Percentiles rank a stretch among this genome's conserved stretches.
Evolutionary conservation across 2,888 invertebrate genomes (phyloP).

Genomic region (Thereva nobilitata): DNA sequence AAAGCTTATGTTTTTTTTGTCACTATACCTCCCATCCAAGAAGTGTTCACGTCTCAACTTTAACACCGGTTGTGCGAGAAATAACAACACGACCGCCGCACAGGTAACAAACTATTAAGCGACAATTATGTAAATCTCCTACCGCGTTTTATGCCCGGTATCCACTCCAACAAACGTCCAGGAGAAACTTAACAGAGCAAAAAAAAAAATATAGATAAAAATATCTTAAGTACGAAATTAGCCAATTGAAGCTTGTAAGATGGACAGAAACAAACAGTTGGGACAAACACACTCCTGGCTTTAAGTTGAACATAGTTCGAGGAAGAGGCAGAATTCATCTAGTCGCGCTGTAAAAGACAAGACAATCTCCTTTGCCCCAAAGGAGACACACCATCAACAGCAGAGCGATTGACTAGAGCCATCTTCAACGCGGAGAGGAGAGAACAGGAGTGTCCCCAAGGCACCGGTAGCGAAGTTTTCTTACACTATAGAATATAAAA

Average conservation of each 20-base stretch:
- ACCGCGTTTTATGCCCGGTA: conserved; percentile 26
- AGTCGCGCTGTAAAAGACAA: conserved; percentile 57
- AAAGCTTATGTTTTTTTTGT: no score
- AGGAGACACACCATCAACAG: conserved; percentile 43
- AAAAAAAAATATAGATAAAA: conserved; percentile 25
- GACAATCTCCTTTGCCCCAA: conserved; percentile 53
- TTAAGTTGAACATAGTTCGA: conserved; percentile 3
- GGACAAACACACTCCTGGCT: conserved; percentile 49
- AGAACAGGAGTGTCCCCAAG: conserved; percentile 20
- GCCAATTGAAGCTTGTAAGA: conserved; percentile 53
- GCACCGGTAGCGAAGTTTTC: conserved; percentile 15
- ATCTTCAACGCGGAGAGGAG: conserved; percentile 12
- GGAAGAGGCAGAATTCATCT: conserved; percentile 55
- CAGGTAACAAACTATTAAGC: conserved; percentile 43
- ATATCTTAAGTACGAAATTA: conserved; percentile 44
- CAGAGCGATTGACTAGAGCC: background rate
- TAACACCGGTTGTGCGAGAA: conserved; percentile 42
- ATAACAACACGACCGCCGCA: conserved; percentile 42
- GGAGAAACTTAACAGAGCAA: background rate
- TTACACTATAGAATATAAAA: background rate
- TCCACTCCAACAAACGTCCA: conserved; percentile 8
- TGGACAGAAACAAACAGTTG: conserved; percentile 58
- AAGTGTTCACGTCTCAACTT: conserved; percentile 42
- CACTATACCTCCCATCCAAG: conserved; percentile 34
- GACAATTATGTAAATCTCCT: conserved; percentile 42